Base-by-base conservation (phyloP, 1,140 invertebrate genomes). In the Penaeus chinensis region DNA sequence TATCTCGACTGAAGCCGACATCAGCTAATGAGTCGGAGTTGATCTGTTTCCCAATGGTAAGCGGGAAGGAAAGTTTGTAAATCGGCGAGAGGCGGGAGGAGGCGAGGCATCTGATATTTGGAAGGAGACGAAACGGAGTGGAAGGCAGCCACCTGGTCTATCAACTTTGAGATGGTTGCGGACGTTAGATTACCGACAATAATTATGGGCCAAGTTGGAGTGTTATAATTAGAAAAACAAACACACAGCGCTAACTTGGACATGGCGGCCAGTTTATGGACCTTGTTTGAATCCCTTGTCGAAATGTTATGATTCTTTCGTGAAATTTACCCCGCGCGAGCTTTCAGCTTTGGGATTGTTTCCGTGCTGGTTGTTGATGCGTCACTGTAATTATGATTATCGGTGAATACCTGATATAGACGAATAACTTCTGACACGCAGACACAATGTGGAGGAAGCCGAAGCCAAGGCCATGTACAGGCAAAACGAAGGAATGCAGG, bases 171-270 rank as follows among this genome's bases (percentile, higher is more conserved):
- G 86, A 87, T 87, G 86, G 86, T 82, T 87, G 86, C 74, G 86
- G 86, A 87, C 86, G 86, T 87, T 87, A 87, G 86, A 87, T 87
- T 87, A 87, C 86, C 86, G 86, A 87, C 86, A 87, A 87, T 87
- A 87, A 87, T 87, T 87, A 87, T 87, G 86, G 86, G 86, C 80
- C 86, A 83, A 87, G 86, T 87, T 87, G 86, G 86, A 87, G 86
- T 87, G 86, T 87, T 87, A 87, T 87, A 87, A 87, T 87, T 87
- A 87, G 86, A 87, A 87, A 87, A 87, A 87, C 86, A 87, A 87
- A 87, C 85, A 87, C 85, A 87, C 86, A 87, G 86, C 80, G 86
- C 86, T 87, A 87, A 87, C 80, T 83, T 87, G 86, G 86, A 87
- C 86, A 87, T 87, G 86, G 86, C 86, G 86, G 86, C 86, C 86